These are phyloP conservation scores for Parasteatoda tepidariorum DNA, from an alignment of 1,140 invertebrate species.

Conservation along the genomic window DNA sequence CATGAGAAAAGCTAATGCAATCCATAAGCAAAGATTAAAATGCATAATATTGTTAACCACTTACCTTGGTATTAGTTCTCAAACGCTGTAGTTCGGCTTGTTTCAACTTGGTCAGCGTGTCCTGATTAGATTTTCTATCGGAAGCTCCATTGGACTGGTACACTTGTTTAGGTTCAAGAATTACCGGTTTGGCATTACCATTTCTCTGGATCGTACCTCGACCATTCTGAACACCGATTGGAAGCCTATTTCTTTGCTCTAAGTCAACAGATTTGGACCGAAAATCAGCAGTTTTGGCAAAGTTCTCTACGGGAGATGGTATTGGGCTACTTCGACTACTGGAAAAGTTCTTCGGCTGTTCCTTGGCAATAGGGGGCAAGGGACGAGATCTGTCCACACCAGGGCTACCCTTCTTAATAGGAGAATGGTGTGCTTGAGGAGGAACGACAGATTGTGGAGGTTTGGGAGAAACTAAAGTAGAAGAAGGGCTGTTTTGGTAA, in stretches of 20 bases:
- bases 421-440: constrained; percentile 60
- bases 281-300: neutral
- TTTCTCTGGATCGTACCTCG: neutral
- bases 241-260: neutral
- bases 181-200: no score
- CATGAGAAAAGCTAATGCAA: neutral
- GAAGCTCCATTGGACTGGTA: neutral
- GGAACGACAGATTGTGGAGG: neutral
- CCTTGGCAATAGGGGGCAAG: constrained; percentile 51
- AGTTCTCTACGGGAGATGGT: neutral
- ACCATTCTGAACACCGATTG: constrained; percentile 14
- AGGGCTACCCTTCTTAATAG: constrained; percentile 63
- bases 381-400: constrained; percentile 64
- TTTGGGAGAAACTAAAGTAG: constrained; percentile 21
- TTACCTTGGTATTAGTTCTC: constrained; percentile 30
- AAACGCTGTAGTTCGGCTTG: constrained; percentile 43
- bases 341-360: constrained; percentile 47
- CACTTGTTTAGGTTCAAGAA: neutral
- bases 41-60: no score
- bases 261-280: constrained; percentile 37
- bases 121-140: constrained; percentile 9
- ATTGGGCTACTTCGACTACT: constrained; percentile 20
- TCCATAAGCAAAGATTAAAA: no score
- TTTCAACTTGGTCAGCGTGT: constrained; percentile 5
- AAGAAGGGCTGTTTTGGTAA: constrained; percentile 21